These are phyloP conservation scores for Chironomus striatipennis DNA, from an alignment of 1,140 invertebrate species.

Conservation along the genomic window DNA sequence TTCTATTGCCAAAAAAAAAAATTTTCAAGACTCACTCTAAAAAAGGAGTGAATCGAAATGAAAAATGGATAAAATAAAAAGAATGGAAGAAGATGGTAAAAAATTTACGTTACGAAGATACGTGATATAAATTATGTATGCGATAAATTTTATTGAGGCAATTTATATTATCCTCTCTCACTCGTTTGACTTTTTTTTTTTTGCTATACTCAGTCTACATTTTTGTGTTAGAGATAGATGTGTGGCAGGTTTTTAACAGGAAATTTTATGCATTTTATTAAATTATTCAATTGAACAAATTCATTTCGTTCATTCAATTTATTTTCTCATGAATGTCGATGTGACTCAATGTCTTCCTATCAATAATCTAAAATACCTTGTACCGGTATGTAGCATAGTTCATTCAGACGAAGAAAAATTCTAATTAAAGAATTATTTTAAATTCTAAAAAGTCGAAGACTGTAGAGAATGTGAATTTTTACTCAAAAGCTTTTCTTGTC, in stretches of 20 bases:
- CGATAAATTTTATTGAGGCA: conserved; percentile 22
- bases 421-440: too few species aligned
- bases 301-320: neutral
- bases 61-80: neutral
- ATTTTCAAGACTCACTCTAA: neutral
- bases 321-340: neutral
- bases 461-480: too few species aligned
- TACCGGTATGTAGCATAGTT: too few species aligned
- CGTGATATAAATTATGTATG: conserved; percentile 24
- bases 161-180: conserved; percentile 5
- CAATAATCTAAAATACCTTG: too few species aligned
- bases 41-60: neutral
- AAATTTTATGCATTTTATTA: conserved; percentile 10
- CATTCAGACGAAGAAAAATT: too few species aligned
- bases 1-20: too few species aligned
- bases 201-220: neutral
- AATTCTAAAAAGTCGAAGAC: too few species aligned
- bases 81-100: neutral
- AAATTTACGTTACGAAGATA: neutral
- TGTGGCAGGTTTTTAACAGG: neutral
- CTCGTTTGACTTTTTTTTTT: neutral
- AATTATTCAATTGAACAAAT: conserved; percentile 7
- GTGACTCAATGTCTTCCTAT: too few species aligned
- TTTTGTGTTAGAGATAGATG: neutral
- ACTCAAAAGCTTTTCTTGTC: too few species aligned